Evolutionary conservation across 1,140 invertebrate genomes (phyloP).

Genomic region (Calephelis nemesis): DNA sequence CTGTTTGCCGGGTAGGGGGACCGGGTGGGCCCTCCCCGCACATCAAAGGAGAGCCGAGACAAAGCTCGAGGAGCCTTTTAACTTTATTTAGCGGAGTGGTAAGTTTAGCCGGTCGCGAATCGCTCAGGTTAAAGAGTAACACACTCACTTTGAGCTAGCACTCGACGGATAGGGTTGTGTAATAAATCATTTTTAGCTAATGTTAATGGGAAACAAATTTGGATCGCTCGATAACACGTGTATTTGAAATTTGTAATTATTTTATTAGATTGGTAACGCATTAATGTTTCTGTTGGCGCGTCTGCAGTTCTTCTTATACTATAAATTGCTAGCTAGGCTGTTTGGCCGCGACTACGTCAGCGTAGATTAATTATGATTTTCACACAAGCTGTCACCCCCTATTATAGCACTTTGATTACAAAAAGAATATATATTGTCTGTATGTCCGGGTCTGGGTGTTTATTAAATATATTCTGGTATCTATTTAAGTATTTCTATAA

Average conservation of each 20-base stretch:
- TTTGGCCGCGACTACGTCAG: too few relatives aligned
- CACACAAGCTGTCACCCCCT: too few relatives aligned
- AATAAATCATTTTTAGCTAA: slow-evolving; percentile 11
- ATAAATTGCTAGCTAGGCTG: too few relatives aligned
- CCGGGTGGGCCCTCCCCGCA: slow-evolving; percentile 43
- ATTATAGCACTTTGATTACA: too few relatives aligned
- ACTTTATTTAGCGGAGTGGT: slow-evolving; percentile 79
- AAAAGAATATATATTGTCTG: too few relatives aligned
- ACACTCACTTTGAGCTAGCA: slow-evolving; percentile 72
- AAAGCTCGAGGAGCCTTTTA: slow-evolving; percentile 77
- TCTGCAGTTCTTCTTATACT: too few relatives aligned
- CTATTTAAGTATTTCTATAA: too few relatives aligned
- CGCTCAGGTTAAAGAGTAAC: slow-evolving; percentile 79
- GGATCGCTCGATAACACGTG: background rate
- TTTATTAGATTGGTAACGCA: too few relatives aligned
- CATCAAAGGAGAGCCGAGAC: slow-evolving; percentile 75
- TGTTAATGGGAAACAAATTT: slow-evolving; percentile 6
- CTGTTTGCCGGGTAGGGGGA: slow-evolving; percentile 58
- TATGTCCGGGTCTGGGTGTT: too few relatives aligned
- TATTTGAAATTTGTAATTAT: background rate
- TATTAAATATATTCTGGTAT: too few relatives aligned
- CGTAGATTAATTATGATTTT: too few relatives aligned
- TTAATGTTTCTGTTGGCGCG: too few relatives aligned
- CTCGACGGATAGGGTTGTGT: slow-evolving; percentile 51
- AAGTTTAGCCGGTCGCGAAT: slow-evolving; percentile 78